A percentile compares a stretch with the other conserved stretches of the same genome.
Conservation (phyloP, 2,888 invertebrate genomes). For the Sinotaia quadrata region DNA sequence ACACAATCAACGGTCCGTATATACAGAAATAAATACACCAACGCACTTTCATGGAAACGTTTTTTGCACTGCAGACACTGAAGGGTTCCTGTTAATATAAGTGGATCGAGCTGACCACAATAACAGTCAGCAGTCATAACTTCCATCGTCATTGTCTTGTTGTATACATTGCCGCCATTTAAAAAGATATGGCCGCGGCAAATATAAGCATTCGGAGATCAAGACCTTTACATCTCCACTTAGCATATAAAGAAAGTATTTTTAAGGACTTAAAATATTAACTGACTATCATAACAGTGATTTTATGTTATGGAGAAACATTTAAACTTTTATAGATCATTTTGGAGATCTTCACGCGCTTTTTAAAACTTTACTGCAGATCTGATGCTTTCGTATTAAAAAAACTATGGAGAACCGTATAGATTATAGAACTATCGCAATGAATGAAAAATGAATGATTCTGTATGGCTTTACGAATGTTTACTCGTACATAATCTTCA, state of each 20-base stretch:
- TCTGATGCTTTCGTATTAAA: no score
- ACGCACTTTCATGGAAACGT: conserved; percentile 29
- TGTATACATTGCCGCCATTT: neutral
- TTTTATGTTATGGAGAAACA: no score
- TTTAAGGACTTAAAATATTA: neutral
- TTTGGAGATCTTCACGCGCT: no score
- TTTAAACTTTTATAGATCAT: no score
- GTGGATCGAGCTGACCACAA: conserved; percentile 1
- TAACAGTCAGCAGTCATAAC: conserved; percentile 2
- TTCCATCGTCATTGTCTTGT: neutral
- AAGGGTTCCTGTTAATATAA: conserved; percentile 13
- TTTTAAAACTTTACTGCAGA: no score
- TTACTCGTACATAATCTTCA: no score
- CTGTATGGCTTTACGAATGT: no score
- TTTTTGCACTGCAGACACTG: conserved; percentile 22
- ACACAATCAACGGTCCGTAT: no score
- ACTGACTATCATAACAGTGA: neutral
- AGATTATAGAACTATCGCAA: no score
- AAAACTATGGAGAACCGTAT: no score
- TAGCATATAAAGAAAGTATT: neutral
- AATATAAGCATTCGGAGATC: neutral
- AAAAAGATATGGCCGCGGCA: no score
- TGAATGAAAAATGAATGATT: no score
- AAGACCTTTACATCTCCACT: neutral
- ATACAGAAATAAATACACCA: neutral